phyloP scores from a whole-genome alignment of 2,113 vertebrate genomes.

The Odontesthes bonariensis region DNA sequence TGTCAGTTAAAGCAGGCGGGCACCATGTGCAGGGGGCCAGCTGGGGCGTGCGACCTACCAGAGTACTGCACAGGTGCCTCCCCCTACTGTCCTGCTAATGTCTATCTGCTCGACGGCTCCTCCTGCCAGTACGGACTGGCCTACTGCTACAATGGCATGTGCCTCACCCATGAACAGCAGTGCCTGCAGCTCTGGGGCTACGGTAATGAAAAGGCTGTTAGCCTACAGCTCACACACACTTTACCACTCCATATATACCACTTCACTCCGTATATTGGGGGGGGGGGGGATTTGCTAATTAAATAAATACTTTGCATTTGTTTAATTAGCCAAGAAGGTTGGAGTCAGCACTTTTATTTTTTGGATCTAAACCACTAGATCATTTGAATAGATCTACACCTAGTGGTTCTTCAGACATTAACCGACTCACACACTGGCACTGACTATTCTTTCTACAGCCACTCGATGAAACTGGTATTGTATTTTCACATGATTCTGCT shows the following conservation, averaged over 20 bases:
- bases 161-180: slow-evolving; percentile 92
- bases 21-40: slow-evolving; percentile 86
- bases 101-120: slow-evolving; percentile 91
- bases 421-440: too few relatives aligned
- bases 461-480: too few relatives aligned
- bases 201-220: slow-evolving; percentile 75
- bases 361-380: too few relatives aligned
- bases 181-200: slow-evolving; percentile 94
- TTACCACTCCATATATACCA: neutral
- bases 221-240: neutral
- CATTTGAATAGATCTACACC: too few relatives aligned
- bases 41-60: slow-evolving; percentile 91
- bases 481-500: too few relatives aligned
- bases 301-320: too few relatives aligned
- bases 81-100: slow-evolving; percentile 89
- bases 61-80: slow-evolving; percentile 93
- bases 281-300: too few relatives aligned
- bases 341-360: too few relatives aligned
- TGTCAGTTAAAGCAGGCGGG: slow-evolving; percentile 89
- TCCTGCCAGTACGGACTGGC: slow-evolving; percentile 84
- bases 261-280: too few relatives aligned
- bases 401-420: too few relatives aligned
- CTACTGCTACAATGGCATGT: slow-evolving; percentile 93
- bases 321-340: too few relatives aligned
- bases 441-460: too few relatives aligned